phyloP scores from a whole-genome alignment of 2,113 vertebrate genomes.

The Siphamia tubifer region DNA sequence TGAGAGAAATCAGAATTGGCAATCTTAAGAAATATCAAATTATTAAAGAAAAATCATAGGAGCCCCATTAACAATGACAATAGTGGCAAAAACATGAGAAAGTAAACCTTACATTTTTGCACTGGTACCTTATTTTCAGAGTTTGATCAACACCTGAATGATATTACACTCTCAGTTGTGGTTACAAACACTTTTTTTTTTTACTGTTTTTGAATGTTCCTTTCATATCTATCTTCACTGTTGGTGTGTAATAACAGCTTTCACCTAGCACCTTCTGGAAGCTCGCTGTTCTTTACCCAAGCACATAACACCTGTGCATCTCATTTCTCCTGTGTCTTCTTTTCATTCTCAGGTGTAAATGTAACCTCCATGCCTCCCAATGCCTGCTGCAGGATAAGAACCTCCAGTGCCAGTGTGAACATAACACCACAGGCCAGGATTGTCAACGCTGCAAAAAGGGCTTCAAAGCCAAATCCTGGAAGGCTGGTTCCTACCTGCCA shows the following conservation, averaged over 20 bases:
- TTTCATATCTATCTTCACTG: background rate
- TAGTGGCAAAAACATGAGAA: too few species aligned
- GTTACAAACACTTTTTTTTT: too few species aligned
- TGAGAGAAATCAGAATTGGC: slow-evolving; percentile 9
- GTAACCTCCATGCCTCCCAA: slow-evolving; percentile 94
- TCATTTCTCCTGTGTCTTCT: background rate
- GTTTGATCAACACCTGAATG: too few species aligned
- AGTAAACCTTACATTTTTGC: too few species aligned
- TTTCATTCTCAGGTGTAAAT: slow-evolving; percentile 87
- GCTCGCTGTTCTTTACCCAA: background rate
- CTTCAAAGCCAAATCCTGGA: slow-evolving; percentile 94
- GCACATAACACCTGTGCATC: background rate
- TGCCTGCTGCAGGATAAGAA: slow-evolving; percentile 91
- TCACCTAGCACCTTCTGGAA: background rate
- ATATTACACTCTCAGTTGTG: too few species aligned
- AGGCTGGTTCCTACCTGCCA: slow-evolving; percentile 94
- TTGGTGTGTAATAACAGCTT: slow-evolving; percentile 15
- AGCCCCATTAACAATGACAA: too few species aligned
- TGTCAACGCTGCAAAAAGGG: slow-evolving; percentile 95
- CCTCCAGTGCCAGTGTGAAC: slow-evolving; percentile 96
- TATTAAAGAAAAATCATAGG: too few species aligned
- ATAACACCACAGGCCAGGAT: slow-evolving; percentile 98
- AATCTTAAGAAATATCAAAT: too few species aligned
- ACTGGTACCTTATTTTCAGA: too few species aligned
- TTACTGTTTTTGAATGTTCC: background rate